Conservation (phyloP, 2,888 invertebrate genomes). For the Blastobasis adustella region DNA sequence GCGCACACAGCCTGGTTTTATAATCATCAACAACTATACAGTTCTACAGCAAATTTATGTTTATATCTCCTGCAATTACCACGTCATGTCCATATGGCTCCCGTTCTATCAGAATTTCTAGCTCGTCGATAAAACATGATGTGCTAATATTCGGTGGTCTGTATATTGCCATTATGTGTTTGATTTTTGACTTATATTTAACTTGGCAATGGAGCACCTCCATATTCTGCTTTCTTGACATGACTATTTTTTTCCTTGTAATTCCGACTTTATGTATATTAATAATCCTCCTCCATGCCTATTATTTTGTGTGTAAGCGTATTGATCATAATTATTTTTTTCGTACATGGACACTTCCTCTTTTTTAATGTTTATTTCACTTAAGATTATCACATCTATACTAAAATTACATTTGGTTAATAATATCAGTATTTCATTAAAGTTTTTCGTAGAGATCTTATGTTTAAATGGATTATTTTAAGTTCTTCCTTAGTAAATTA, state of each 20-base stretch:
- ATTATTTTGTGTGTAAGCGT: not conserved
- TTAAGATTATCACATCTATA: slow-evolving; percentile 2
- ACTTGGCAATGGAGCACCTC: not conserved
- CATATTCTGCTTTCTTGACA: not conserved
- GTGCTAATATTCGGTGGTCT: slow-evolving; percentile 3
- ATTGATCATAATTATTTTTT: slow-evolving; percentile 1
- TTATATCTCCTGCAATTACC: slow-evolving; percentile 3
- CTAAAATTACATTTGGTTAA: not conserved
- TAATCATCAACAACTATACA: not conserved
- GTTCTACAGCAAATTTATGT: not conserved
- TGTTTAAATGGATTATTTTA: too few relatives aligned
- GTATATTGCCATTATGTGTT: slow-evolving; percentile 2
- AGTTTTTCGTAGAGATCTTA: not conserved
- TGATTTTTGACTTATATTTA: not conserved
- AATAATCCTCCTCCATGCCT: not conserved
- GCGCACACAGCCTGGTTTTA: slow-evolving; percentile 1
- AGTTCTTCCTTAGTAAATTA: too few relatives aligned
- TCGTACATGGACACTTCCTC: not conserved
- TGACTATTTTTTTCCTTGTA: not conserved
- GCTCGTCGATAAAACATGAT: not conserved
- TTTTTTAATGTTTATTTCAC: slow-evolving; percentile 5
- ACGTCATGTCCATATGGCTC: not conserved
- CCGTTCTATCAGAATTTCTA: not conserved
- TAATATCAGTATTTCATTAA: slow-evolving; percentile 1
- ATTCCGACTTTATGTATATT: not conserved